Evolutionary conservation across 2,888 invertebrate genomes (phyloP), one percentile per base, ranked within the genome.

Genomic region (Limulus polyphemus): DNA sequence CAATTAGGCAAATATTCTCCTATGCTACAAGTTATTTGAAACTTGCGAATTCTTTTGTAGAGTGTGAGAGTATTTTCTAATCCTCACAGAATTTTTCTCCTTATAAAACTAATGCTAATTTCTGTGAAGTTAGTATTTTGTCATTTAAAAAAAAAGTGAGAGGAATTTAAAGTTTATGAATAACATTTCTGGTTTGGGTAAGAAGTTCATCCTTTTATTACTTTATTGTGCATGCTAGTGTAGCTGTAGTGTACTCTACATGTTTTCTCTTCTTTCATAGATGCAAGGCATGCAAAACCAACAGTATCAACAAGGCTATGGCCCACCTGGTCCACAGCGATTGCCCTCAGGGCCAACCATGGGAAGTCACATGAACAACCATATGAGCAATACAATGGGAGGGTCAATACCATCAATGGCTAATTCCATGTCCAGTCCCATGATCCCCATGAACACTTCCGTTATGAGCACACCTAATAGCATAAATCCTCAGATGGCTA

Each of bases 271-370:
- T 77, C 32, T 7, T 32, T 32, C 32, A 54, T 78, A 83, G 83
- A 83, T 84, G 82, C 83, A 83, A 77, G 82, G 75, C 68, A 83
- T 83, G 81, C 83, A 83, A 71, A 80, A 81, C 73, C 81, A 83
- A 75, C 82, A 83, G 74, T 82, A 82, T 74, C 80, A 80, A 73
- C 58, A 61, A 50, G 62, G 69, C 46, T 70, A 70, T 60, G 80
- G 81, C 75, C 81, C 81, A 74, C 81, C 83, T 74, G 79, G 78
- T 73, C 80, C 80, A 73, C 79, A 82, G 75, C 79, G 83, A 74
- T 5, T 32, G 7, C 79, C 64, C 14, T 55, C 62, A 13, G 32
- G 32, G 7, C 58, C 62, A 11, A 67, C 62, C 51, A 48, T 67
- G 47, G 60, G 58, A 49, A 60, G 56, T 46, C 65, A 65, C 56